Percentiles rank a stretch among this genome's conserved stretches.
phyloP scores from a whole-genome alignment of 2,113 vertebrate genomes.

The Sisor rabdophorus region DNA sequence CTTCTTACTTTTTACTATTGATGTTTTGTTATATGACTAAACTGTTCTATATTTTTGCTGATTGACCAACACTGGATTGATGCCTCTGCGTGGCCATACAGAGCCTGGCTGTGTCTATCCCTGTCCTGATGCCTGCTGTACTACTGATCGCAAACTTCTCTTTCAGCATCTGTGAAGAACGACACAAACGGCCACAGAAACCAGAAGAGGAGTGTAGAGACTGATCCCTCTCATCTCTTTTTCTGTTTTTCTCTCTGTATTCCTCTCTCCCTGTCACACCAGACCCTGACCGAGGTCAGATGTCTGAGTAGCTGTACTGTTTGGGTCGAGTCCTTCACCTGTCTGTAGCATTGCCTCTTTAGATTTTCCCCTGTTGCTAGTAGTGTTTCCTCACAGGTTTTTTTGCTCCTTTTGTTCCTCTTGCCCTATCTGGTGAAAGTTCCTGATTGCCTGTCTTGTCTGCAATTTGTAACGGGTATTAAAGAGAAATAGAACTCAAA shows the following conservation, averaged over 20 bases:
- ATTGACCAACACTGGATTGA: conserved; percentile 52
- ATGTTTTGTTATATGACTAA: conserved; percentile 21
- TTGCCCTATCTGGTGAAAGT: conserved; percentile 88
- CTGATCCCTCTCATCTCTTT: conserved; percentile 42
- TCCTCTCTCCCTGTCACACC: conserved; percentile 31
- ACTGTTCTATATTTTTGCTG: conserved; percentile 36
- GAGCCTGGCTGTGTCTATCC: conserved; percentile 19
- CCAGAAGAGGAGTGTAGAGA: conserved; percentile 43
- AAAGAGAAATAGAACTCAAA: conserved; percentile 20
- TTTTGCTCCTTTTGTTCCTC: conserved; percentile 43
- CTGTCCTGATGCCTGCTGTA: conserved; percentile 34
- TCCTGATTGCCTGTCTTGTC: conserved; percentile 99
- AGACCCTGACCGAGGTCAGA: conserved; percentile 50
- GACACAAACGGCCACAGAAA: conserved; percentile 30
- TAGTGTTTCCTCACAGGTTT: conserved; percentile 44
- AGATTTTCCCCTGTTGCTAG: conserved; percentile 54
- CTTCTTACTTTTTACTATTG: neutral
- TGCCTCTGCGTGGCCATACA: conserved; percentile 27
- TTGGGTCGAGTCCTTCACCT: conserved; percentile 60
- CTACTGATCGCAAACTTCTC: conserved; percentile 48
- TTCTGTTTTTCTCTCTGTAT: conserved; percentile 37
- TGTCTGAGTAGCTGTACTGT: conserved; percentile 69
- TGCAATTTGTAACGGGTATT: conserved; percentile 66
- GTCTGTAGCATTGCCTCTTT: conserved; percentile 66
- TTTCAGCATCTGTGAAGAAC: conserved; percentile 62